Conservation (phyloP, 2,888 invertebrate genomes). For the Rhimphoctona megacephalus region DNA sequence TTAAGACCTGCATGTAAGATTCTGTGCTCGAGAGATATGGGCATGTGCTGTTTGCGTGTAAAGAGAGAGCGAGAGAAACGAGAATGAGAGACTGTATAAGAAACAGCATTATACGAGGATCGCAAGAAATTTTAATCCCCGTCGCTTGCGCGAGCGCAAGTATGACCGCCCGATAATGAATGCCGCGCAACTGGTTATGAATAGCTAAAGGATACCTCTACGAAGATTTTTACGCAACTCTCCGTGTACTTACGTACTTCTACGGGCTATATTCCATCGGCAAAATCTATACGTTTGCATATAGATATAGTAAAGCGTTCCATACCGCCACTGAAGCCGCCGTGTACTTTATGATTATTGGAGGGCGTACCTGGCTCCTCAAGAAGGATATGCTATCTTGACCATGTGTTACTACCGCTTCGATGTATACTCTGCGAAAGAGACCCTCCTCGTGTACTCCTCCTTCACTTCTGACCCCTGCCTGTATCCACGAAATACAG, state of each 20-base stretch:
- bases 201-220: conserved; percentile 76
- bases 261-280: conserved; percentile 56
- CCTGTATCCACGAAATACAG: conserved; percentile 58
- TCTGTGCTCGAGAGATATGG: conserved; percentile 59
- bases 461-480: conserved; percentile 63
- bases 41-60: conserved; percentile 47
- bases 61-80: conserved; percentile 11
- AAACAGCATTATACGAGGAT: conserved; percentile 73
- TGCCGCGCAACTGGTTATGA: conserved; percentile 81
- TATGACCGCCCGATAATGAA: conserved; percentile 79
- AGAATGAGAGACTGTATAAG: conserved; percentile 56
- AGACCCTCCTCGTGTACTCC: conserved; percentile 55
- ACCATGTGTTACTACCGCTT: conserved; percentile 62
- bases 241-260: conserved; percentile 72
- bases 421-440: conserved; percentile 41
- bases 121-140: conserved; percentile 76
- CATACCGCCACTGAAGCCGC: conserved; percentile 64
- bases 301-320: conserved; percentile 62
- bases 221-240: conserved; percentile 74
- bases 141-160: conserved; percentile 64
- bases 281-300: conserved; percentile 47
- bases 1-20: conserved; percentile 22
- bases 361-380: conserved; percentile 77
- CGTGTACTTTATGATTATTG: conserved; percentile 81
- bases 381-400: conserved; percentile 72